phyloP scores from a whole-genome alignment of 2,888 invertebrate genomes.

The Globia sparganii region DNA sequence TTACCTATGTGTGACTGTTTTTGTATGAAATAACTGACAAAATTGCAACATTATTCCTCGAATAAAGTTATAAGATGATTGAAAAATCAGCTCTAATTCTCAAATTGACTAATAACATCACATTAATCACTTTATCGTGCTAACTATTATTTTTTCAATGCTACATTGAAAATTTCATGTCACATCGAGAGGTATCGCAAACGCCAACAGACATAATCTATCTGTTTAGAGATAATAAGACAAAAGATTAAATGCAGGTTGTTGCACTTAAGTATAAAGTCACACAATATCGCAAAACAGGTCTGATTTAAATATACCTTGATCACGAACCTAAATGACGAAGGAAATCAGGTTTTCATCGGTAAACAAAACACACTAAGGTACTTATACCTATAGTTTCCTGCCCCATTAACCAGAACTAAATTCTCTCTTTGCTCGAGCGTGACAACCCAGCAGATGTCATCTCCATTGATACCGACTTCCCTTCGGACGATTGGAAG shows the following conservation, averaged over 20 bases:
- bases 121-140: too few species aligned
- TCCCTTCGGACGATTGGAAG: too few species aligned
- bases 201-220: not conserved
- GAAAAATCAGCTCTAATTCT: too few species aligned
- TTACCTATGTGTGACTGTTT: too few species aligned
- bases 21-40: too few species aligned
- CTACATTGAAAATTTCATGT: not conserved
- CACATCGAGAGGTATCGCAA: not conserved
- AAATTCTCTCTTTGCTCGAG: not conserved
- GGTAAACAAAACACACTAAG: not conserved
- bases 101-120: not conserved
- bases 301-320: slow-evolving; percentile 19
- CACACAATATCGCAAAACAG: not conserved
- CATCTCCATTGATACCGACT: too few species aligned
- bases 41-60: too few species aligned
- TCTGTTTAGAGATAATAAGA: too few species aligned
- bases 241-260: not conserved
- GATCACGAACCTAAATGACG: not conserved
- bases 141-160: too few species aligned
- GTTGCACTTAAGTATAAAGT: not conserved
- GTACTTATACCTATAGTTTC: not conserved
- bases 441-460: not conserved
- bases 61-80: too few species aligned
- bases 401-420: not conserved
- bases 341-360: not conserved